Evolutionary conservation across 64 coral and sea anemone species (phyloP).

Genomic region (Actinia equina): DNA sequence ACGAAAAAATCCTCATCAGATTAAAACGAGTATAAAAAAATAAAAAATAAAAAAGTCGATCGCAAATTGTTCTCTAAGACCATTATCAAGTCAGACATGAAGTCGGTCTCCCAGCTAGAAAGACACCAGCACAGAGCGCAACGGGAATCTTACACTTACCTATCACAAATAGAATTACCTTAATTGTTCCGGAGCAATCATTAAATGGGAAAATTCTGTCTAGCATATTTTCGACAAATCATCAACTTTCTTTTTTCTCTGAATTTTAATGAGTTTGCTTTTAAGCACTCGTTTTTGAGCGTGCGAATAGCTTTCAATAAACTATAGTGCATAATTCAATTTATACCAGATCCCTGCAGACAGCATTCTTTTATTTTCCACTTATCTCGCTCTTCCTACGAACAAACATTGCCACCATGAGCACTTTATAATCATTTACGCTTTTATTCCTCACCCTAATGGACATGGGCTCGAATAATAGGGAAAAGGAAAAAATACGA

Average conservation of each 20-base stretch:
- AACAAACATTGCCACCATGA: background rate
- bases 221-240: no score
- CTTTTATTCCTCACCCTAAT: background rate
- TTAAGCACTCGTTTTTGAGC: background rate
- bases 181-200: no score
- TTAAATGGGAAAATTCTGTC: no score
- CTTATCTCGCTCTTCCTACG: background rate
- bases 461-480: background rate
- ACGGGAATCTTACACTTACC: no score
- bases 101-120: no score
- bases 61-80: no score
- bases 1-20: no score
- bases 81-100: no score
- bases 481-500: background rate
- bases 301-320: background rate
- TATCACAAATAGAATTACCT: no score
- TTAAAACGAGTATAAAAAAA: no score
- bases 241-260: background rate
- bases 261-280: background rate
- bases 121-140: no score
- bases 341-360: background rate
- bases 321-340: background rate
- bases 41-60: no score
- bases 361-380: background rate
- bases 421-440: background rate